Conservation (phyloP, 2,113 vertebrate genomes). For the Noctilio leporinus region DNA sequence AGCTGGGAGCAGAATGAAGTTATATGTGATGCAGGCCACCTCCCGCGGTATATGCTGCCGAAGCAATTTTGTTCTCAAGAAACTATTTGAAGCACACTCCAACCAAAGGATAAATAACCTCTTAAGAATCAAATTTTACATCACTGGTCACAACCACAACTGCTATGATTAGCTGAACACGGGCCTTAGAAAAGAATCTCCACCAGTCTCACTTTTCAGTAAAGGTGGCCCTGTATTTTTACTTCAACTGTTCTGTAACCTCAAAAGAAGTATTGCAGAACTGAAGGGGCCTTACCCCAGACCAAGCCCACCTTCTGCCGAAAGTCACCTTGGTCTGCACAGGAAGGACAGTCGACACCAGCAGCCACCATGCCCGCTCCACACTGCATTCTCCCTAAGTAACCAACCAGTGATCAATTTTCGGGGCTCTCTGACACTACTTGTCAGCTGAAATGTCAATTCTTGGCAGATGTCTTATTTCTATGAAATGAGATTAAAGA, state of each 20-base stretch:
- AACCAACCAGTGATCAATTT: not conserved
- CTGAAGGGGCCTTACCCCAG: not conserved
- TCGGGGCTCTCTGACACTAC: not conserved
- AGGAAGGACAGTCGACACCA: not conserved
- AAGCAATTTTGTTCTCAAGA: slow-evolving; percentile 11
- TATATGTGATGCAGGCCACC: not conserved
- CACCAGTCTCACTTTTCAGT: not conserved
- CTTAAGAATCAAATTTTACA: slow-evolving; percentile 9
- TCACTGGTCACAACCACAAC: not conserved
- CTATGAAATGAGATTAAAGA: not conserved
- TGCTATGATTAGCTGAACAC: not conserved
- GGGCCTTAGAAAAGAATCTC: not conserved
- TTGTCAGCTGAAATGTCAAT: not conserved
- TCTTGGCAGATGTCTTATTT: slow-evolving; percentile 21
- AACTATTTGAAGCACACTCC: not conserved
- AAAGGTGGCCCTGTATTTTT: not conserved
- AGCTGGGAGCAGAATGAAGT: not conserved
- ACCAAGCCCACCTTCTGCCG: not conserved
- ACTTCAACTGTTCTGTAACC: not conserved
- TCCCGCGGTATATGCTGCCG: not conserved
- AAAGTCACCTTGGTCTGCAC: not conserved
- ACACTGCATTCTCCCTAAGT: not conserved
- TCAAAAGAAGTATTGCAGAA: not conserved
- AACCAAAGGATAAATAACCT: not conserved
- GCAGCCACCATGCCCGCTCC: not conserved